phyloP scores from a whole-genome alignment of 2,888 invertebrate species.

The Erebia ligea region DNA sequence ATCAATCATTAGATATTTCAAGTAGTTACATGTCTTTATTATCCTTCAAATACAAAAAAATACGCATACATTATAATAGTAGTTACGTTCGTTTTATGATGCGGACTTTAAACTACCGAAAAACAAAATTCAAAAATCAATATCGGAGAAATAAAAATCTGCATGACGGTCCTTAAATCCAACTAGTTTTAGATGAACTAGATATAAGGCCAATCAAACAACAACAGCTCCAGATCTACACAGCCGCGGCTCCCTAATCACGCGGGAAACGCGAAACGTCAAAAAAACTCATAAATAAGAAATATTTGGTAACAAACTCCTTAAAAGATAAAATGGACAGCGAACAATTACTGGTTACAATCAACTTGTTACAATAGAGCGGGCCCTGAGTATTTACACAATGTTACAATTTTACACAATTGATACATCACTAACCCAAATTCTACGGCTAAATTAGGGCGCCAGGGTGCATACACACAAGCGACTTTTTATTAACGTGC shows the following conservation, averaged over 20 bases:
- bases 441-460: conserved; percentile 62
- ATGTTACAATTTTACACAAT: conserved; percentile 56
- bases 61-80: too few species aligned
- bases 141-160: too few species aligned
- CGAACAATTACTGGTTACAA: conserved; percentile 44
- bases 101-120: too few species aligned
- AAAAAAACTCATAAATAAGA: conserved; percentile 69
- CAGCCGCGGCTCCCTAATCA: conserved; percentile 43
- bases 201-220: background rate
- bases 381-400: conserved; percentile 69
- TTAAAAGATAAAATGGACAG: conserved; percentile 58
- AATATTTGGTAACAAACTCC: conserved; percentile 83
- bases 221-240: conserved; percentile 26
- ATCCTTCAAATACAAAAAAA: too few species aligned
- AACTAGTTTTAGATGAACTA: too few species aligned
- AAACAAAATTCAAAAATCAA: too few species aligned
- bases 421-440: conserved; percentile 68
- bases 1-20: too few species aligned
- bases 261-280: conserved; percentile 44
- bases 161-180: too few species aligned
- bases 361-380: conserved; percentile 48
- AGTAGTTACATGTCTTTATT: too few species aligned
- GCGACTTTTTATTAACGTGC: background rate
- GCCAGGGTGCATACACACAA: conserved; percentile 30
- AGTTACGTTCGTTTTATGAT: too few species aligned